Conservation (phyloP, 2,797 vertebrate species). For the Macrochelys suwanniensis region DNA sequence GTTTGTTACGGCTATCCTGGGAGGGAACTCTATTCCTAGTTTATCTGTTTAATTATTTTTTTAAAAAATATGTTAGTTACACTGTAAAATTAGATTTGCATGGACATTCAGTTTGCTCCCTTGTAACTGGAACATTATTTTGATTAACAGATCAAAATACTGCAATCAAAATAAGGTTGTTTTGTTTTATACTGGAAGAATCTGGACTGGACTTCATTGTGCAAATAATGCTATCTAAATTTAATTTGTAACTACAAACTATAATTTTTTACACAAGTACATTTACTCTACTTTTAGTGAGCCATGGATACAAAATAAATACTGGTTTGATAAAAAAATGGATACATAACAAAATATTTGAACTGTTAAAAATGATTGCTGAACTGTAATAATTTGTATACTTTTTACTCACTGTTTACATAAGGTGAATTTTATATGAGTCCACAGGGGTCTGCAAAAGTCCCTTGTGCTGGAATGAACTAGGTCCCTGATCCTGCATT, state of each 20-base stretch:
- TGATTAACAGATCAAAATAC: constrained; percentile 49
- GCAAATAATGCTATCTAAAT: constrained; percentile 54
- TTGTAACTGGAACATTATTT: background rate
- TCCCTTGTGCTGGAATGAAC: background rate
- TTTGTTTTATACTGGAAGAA: constrained; percentile 27
- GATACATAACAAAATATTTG: background rate
- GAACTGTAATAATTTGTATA: background rate
- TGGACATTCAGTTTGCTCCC: background rate
- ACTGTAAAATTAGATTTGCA: constrained; percentile 27
- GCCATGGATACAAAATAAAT: constrained; percentile 14
- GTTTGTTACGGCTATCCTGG: background rate
- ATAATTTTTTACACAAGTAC: constrained; percentile 54
- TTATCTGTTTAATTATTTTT: background rate
- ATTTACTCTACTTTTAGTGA: background rate
- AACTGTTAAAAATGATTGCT: background rate
- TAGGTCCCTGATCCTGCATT: background rate
- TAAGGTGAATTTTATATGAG: background rate
- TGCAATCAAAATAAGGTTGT: background rate
- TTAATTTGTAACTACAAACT: constrained; percentile 58
- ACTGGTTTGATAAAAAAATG: background rate
- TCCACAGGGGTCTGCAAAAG: background rate
- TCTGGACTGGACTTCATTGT: constrained; percentile 18
- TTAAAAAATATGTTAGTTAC: background rate
- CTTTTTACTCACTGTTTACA: background rate
- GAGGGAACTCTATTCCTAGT: background rate